These are phyloP conservation scores for Pholis gunnellus DNA, from an alignment of 2,113 vertebrate species.

Conservation along the genomic window DNA sequence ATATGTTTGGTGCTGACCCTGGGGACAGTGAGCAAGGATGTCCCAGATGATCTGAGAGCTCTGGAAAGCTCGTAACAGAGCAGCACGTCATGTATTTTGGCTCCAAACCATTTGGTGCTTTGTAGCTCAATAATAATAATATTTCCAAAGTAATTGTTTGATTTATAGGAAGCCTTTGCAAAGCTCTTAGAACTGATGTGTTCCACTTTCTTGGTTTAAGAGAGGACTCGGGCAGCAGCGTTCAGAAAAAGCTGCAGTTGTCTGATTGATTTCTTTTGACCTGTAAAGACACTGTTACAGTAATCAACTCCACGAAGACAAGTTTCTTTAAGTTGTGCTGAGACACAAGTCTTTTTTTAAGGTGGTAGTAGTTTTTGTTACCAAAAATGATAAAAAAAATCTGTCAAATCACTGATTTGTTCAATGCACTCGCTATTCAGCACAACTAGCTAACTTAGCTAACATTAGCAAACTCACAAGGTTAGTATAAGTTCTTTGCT, in stretches of 20 bases:
- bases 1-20: not conserved
- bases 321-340: not conserved
- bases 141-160: no score
- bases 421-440: no score
- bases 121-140: not conserved
- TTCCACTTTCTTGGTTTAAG: not conserved
- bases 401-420: not conserved
- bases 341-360: not conserved
- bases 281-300: not conserved
- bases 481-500: no score
- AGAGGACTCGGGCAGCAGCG: not conserved
- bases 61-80: no score
- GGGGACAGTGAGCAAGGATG: no score
- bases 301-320: not conserved
- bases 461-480: no score
- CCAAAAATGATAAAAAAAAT: no score
- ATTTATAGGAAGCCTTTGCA: no score
- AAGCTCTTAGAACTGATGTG: not conserved
- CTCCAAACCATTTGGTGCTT: not conserved
- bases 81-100: no score
- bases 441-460: no score
- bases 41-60: not conserved
- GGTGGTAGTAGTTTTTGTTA: not conserved
- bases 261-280: not conserved
- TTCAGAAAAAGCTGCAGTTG: not conserved